These are phyloP conservation scores for Heterodera schachtii DNA, from an alignment of 1,140 invertebrate species.

Conservation along the genomic window DNA sequence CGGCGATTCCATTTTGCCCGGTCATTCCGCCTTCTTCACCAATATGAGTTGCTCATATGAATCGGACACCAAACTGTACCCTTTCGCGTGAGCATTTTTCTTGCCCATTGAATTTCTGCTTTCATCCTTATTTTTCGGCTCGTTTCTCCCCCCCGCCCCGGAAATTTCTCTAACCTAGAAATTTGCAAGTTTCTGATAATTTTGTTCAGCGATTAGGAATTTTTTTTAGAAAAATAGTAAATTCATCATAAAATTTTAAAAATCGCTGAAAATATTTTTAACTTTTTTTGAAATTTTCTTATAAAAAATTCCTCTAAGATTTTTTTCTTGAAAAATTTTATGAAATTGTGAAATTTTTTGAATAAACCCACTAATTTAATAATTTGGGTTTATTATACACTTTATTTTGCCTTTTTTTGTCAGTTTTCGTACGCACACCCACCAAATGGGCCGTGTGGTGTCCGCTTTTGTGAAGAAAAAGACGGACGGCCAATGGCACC, in stretches of 20 bases:
- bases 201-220: too few relatives aligned
- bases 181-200: too few relatives aligned
- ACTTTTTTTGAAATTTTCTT: too few relatives aligned
- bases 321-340: too few relatives aligned
- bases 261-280: too few relatives aligned
- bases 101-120: not conserved
- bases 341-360: not conserved
- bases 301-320: too few relatives aligned
- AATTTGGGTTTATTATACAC: conserved; percentile 28
- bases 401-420: not conserved
- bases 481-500: conserved; percentile 51
- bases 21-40: conserved; percentile 38
- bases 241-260: too few relatives aligned
- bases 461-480: conserved; percentile 62
- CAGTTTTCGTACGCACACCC: conserved; percentile 64
- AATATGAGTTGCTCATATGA: conserved; percentile 60
- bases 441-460: conserved; percentile 63
- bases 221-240: too few relatives aligned
- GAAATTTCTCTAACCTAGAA: too few relatives aligned
- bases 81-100: conserved; percentile 54
- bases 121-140: too few relatives aligned
- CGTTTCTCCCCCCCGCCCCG: too few relatives aligned
- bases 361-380: not conserved
- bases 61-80: conserved; percentile 57
- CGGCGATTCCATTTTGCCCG: conserved; percentile 59